Percentiles rank a stretch among this genome's conserved stretches.
Evolutionary conservation across 2,797 vertebrate genomes (phyloP).

Genomic region (Sebastes hopkinsi): DNA sequence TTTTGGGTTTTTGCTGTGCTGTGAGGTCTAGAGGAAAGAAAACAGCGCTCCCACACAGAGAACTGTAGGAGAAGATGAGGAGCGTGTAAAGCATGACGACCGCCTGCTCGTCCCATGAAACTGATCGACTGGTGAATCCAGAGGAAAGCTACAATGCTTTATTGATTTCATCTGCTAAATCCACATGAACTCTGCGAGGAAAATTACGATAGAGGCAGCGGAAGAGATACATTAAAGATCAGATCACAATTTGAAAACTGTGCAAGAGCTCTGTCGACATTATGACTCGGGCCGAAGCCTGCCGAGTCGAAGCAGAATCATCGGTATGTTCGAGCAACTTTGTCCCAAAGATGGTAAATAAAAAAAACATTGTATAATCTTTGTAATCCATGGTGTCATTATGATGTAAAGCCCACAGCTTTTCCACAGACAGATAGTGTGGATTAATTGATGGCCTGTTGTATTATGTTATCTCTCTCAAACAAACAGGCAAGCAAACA

Average conservation of each 20-base stretch:
- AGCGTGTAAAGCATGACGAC: slow-evolving; percentile 27
- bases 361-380: slow-evolving; percentile 5
- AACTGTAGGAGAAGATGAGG: slow-evolving; percentile 33
- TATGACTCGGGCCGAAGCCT: not conserved
- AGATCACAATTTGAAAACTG: not conserved
- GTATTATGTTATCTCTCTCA: not conserved
- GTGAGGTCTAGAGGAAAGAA: slow-evolving; percentile 18
- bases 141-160: slow-evolving; percentile 22
- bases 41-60: slow-evolving; percentile 13
- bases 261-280: not conserved
- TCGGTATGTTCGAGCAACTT: not conserved
- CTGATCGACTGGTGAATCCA: slow-evolving; percentile 21
- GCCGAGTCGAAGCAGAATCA: not conserved
- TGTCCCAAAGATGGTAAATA: not conserved
- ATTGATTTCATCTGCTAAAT: slow-evolving; percentile 51
- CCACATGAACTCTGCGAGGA: slow-evolving; percentile 17
- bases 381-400: slow-evolving; percentile 30
- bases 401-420: slow-evolving; percentile 19
- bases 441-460: slow-evolving; percentile 25
- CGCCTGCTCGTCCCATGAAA: slow-evolving; percentile 22
- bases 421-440: slow-evolving; percentile 3
- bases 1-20: not conserved
- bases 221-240: not conserved
- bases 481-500: slow-evolving; percentile 10
- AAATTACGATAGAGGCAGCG: slow-evolving; percentile 10